These are phyloP conservation scores for Telmatherina bonti DNA, from an alignment of 2,797 vertebrate genomes.

Conservation along the genomic window DNA sequence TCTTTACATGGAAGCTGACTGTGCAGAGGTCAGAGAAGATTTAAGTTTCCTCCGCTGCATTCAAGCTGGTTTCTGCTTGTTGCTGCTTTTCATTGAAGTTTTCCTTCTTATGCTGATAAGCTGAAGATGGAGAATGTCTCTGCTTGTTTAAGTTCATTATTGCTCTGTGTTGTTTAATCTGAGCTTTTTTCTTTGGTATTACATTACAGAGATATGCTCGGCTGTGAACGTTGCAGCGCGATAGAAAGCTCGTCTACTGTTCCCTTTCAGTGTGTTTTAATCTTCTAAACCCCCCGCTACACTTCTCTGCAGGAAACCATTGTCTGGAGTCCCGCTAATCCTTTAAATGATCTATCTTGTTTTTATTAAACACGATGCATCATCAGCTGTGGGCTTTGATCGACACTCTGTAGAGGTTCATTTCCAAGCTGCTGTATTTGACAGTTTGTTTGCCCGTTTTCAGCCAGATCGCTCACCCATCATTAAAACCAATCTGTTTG, in stretches of 20 bases:
- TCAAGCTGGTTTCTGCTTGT: background rate
- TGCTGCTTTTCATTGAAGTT: background rate
- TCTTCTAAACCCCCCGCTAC: background rate
- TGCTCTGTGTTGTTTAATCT: background rate
- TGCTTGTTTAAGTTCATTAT: background rate
- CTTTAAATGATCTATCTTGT: background rate
- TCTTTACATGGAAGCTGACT: constrained; percentile 1
- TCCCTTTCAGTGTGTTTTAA: background rate
- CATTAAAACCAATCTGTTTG: too few relatives aligned
- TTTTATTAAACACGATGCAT: background rate
- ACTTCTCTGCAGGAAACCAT: background rate
- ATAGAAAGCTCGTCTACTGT: too few relatives aligned
- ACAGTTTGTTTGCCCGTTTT: too few relatives aligned
- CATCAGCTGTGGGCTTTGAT: background rate
- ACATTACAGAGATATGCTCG: background rate
- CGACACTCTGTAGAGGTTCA: background rate
- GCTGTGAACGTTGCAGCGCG: background rate
- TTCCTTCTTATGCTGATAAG: background rate
- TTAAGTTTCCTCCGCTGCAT: background rate
- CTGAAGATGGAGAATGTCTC: too few relatives aligned
- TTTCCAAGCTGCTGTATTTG: background rate
- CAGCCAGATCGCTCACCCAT: background rate
- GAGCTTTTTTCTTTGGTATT: background rate
- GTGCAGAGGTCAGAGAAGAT: constrained; percentile 13
- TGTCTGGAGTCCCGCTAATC: too few relatives aligned